Evolutionary conservation across 2,888 invertebrate genomes (phyloP).

Genomic region (Cremastobaeus sp.): DNA sequence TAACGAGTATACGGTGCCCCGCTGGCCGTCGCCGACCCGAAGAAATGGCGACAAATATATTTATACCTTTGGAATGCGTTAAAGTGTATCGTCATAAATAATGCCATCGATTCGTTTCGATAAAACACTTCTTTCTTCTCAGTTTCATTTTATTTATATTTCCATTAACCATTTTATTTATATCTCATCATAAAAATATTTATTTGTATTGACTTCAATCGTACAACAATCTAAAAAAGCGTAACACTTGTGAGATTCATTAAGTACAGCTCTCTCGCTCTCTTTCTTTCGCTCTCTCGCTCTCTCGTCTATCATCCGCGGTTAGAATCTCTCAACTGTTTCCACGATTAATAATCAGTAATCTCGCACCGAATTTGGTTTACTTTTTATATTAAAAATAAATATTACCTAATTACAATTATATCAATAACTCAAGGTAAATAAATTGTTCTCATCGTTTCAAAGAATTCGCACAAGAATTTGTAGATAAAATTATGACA

Average conservation of each 20-base stretch:
- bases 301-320: slow-evolving; percentile 21
- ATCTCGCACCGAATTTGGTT: slow-evolving; percentile 50
- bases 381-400: slow-evolving; percentile 49
- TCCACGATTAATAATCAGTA: slow-evolving; percentile 41
- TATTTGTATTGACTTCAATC: slow-evolving; percentile 51
- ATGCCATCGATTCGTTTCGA: slow-evolving; percentile 37
- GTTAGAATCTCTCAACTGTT: slow-evolving; percentile 49
- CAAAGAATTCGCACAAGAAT: slow-evolving; percentile 39
- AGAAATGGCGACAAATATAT: slow-evolving; percentile 55
- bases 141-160: slow-evolving; percentile 36
- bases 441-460: slow-evolving; percentile 36
- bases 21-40: slow-evolving; percentile 22
- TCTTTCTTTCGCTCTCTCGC: too few species aligned
- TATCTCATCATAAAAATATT: slow-evolving; percentile 55
- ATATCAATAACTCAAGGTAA: slow-evolving; percentile 49
- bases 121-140: slow-evolving; percentile 35
- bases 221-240: slow-evolving; percentile 56
- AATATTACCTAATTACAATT: slow-evolving; percentile 54
- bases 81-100: slow-evolving; percentile 51
- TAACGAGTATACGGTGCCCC: slow-evolving; percentile 41
- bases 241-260: slow-evolving; percentile 58
- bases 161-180: slow-evolving; percentile 42
- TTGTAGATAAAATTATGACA: slow-evolving; percentile 60
- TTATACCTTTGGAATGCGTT: slow-evolving; percentile 53
- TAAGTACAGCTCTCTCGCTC: slow-evolving; percentile 50